phyloP scores from a whole-genome alignment of 2,888 invertebrate species.

The Caenorhabditis sp. region DNA sequence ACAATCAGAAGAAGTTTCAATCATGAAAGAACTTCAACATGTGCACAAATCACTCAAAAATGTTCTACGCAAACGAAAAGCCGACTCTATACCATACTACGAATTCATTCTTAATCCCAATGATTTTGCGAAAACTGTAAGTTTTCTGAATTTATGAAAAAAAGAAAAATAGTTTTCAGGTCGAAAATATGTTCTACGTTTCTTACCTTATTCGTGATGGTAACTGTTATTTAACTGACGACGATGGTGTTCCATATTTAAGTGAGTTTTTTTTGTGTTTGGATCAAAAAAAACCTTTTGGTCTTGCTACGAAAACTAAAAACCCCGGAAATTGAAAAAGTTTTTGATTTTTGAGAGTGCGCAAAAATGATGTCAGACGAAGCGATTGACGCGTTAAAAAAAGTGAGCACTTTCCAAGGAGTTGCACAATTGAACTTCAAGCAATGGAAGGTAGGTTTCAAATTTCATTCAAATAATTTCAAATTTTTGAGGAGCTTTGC shows the following conservation, averaged over 20 bases:
- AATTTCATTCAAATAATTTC: too few species aligned
- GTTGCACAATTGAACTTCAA: slow-evolving; percentile 17
- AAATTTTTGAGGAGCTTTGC: slow-evolving; percentile 8
- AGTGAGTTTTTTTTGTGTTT: slow-evolving; percentile 10
- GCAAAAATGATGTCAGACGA: neutral
- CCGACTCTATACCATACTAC: slow-evolving; percentile 18
- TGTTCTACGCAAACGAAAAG: slow-evolving; percentile 17
- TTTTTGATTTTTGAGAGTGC: slow-evolving; percentile 8
- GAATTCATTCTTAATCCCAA: slow-evolving; percentile 27
- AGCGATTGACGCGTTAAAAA: neutral
- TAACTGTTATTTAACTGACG: slow-evolving; percentile 12
- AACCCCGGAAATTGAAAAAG: neutral
- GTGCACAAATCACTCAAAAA: slow-evolving; percentile 20
- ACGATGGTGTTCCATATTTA: slow-evolving; percentile 12
- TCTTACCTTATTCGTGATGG: slow-evolving; percentile 34
- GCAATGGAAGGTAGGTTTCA: slow-evolving; percentile 10
- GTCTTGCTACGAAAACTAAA: neutral
- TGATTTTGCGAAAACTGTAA: slow-evolving; percentile 21
- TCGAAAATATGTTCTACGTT: slow-evolving; percentile 40
- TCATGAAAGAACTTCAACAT: slow-evolving; percentile 22
- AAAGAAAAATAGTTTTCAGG: slow-evolving; percentile 14
- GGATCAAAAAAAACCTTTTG: too few species aligned
- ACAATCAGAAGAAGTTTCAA: slow-evolving; percentile 31
- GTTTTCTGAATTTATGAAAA: neutral
- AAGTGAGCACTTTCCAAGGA: slow-evolving; percentile 4